A percentile compares a stretch with the other conserved stretches of the same genome.
Evolutionary conservation across 2,113 vertebrate species (phyloP).

Genomic region (Megaceryle maxima): DNA sequence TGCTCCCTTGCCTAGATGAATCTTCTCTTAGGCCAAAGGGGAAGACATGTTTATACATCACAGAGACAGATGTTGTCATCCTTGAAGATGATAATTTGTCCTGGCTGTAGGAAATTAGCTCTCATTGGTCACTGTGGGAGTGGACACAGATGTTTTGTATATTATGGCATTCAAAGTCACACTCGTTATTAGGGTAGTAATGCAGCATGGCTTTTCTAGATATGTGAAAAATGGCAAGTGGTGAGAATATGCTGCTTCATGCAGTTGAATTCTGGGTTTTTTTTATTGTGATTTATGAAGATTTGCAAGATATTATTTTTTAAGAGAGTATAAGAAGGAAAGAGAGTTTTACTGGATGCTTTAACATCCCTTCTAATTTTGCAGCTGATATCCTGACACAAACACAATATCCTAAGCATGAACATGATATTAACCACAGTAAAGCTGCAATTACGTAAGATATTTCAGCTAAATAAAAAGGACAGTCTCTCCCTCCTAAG

Average conservation of each 20-base stretch:
- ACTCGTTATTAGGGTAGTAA: conserved; percentile 15
- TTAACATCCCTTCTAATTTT: not conserved
- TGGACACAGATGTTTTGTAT: conserved; percentile 74
- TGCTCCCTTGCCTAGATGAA: conserved; percentile 50
- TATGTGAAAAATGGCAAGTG: not conserved
- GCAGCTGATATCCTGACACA: not conserved
- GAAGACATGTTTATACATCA: conserved; percentile 73
- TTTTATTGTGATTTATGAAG: not conserved
- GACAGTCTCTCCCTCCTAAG: not conserved
- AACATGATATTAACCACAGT: not conserved
- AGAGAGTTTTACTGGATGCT: not conserved
- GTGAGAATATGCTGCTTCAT: not conserved
- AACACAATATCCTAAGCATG: not conserved
- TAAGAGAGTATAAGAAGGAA: not conserved
- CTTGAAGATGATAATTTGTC: conserved; percentile 71
- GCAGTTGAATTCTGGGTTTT: not conserved
- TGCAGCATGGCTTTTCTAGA: not conserved
- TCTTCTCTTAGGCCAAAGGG: conserved; percentile 64
- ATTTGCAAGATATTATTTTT: not conserved
- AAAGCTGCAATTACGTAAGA: not conserved
- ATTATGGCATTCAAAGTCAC: conserved; percentile 63
- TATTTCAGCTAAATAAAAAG: not conserved
- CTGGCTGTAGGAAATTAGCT: conserved; percentile 58
- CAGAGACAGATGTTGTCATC: conserved; percentile 69
- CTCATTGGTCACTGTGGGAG: conserved; percentile 72